phyloP scores from a whole-genome alignment of 2,888 invertebrate genomes.

The Phortica magna region DNA sequence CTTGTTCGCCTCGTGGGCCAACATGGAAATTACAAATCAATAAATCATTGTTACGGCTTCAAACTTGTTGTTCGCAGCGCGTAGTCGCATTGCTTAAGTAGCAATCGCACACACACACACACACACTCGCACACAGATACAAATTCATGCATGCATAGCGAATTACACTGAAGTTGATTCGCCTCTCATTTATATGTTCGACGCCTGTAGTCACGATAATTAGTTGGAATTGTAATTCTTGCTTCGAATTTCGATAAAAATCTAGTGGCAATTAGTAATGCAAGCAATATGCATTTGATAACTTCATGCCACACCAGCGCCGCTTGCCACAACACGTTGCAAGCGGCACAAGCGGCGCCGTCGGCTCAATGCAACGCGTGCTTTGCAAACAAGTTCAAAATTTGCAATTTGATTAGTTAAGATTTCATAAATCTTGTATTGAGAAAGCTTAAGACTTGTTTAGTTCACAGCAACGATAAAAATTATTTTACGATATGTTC shows the following conservation, averaged over 20 bases:
- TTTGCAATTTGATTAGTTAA: too few relatives aligned
- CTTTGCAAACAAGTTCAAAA: too few relatives aligned
- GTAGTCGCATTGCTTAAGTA: slow-evolving; percentile 22
- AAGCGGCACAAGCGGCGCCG: too few relatives aligned
- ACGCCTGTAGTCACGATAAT: slow-evolving; percentile 54
- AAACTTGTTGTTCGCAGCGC: slow-evolving; percentile 33
- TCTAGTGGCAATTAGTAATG: slow-evolving; percentile 70
- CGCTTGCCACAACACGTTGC: not conserved
- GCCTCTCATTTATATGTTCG: not conserved
- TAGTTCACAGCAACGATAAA: too few relatives aligned
- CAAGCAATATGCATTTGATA: slow-evolving; percentile 58
- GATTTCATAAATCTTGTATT: too few relatives aligned
- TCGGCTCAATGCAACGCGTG: too few relatives aligned
- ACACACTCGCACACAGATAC: too few relatives aligned
- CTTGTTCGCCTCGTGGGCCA: slow-evolving; percentile 66
- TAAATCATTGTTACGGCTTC: slow-evolving; percentile 61
- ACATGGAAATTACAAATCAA: slow-evolving; percentile 68
- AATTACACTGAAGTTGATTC: not conserved
- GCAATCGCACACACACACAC: not conserved
- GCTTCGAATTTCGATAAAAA: slow-evolving; percentile 71
- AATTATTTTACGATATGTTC: too few relatives aligned
- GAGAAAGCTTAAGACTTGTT: too few relatives aligned
- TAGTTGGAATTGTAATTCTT: slow-evolving; percentile 72
- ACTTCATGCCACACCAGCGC: slow-evolving; percentile 49
- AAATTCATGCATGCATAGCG: slow-evolving; percentile 3